phyloP scores from a whole-genome alignment of 2,888 invertebrate genomes.

The Tetramorium bicarinatum region DNA sequence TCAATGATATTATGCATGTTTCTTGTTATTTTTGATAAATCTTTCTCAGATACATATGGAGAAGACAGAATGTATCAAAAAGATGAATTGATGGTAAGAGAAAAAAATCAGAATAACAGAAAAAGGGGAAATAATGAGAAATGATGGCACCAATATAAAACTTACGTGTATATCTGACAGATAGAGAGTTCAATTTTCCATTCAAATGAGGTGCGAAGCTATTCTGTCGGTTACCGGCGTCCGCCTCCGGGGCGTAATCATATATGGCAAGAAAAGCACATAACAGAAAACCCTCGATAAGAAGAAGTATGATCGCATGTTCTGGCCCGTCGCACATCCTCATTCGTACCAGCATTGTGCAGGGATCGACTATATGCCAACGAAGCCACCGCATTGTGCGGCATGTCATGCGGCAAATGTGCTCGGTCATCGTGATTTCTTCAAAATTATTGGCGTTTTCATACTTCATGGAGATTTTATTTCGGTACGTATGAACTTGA shows the following conservation, averaged over 20 bases:
- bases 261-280: slow-evolving; percentile 85
- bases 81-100: slow-evolving; percentile 29
- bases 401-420: background rate
- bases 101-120: slow-evolving; percentile 39
- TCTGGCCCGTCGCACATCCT: slow-evolving; percentile 42
- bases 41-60: background rate
- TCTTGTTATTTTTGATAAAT: slow-evolving; percentile 54
- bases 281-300: slow-evolving; percentile 84
- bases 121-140: slow-evolving; percentile 37
- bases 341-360: slow-evolving; percentile 16
- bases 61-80: background rate
- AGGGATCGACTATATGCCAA: background rate
- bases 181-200: slow-evolving; percentile 79
- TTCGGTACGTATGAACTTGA: background rate
- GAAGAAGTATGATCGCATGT: slow-evolving; percentile 81
- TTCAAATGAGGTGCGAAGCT: slow-evolving; percentile 82
- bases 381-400: background rate
- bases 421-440: background rate
- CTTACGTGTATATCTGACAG: slow-evolving; percentile 82
- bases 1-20: slow-evolving; percentile 54
- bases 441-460: background rate
- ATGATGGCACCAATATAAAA: slow-evolving; percentile 53
- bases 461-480: background rate
- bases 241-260: slow-evolving; percentile 86
- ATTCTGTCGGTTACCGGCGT: slow-evolving; percentile 85